These are phyloP conservation scores for Leptinotarsa undecemlineata DNA, from an alignment of 1,140 invertebrate species.

Conservation along the genomic window DNA sequence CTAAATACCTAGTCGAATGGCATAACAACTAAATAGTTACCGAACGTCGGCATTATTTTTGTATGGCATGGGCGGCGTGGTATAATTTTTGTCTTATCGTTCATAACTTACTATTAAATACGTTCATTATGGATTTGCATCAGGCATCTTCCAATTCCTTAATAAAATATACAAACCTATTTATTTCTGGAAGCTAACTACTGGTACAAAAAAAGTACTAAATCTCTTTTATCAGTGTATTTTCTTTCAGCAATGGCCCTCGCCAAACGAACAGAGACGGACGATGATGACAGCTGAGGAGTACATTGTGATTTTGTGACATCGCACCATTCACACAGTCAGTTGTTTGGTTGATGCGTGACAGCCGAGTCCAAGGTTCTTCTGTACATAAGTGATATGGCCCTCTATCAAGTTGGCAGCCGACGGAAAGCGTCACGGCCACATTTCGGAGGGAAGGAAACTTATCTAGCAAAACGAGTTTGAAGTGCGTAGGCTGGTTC, in stretches of 20 bases:
- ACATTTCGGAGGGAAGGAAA: neutral
- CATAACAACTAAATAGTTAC: too few species aligned
- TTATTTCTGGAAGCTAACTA: too few species aligned
- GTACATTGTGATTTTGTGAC: constrained; percentile 50
- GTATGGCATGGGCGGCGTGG: too few species aligned
- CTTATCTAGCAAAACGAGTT: neutral
- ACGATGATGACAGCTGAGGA: constrained; percentile 34
- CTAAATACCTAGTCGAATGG: too few species aligned
- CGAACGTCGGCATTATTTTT: too few species aligned
- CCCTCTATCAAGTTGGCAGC: constrained; percentile 9
- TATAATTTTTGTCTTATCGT: too few species aligned
- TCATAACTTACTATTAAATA: too few species aligned
- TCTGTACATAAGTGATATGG: constrained; percentile 16
- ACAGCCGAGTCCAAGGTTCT: constrained; percentile 32
- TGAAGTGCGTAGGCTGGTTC: neutral
- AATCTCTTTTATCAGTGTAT: neutral
- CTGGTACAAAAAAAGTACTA: neutral
- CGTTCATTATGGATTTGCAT: too few species aligned
- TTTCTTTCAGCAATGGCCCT: constrained; percentile 34
- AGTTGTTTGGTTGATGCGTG: constrained; percentile 47
- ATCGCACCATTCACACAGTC: constrained; percentile 40
- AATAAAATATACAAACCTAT: too few species aligned
- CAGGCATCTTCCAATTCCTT: too few species aligned
- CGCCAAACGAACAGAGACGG: constrained; percentile 41
- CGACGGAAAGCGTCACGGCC: constrained; percentile 9